These are phyloP conservation scores for Lophotis ruficrista DNA, from an alignment of 2,113 vertebrate species.

Conservation along the genomic window DNA sequence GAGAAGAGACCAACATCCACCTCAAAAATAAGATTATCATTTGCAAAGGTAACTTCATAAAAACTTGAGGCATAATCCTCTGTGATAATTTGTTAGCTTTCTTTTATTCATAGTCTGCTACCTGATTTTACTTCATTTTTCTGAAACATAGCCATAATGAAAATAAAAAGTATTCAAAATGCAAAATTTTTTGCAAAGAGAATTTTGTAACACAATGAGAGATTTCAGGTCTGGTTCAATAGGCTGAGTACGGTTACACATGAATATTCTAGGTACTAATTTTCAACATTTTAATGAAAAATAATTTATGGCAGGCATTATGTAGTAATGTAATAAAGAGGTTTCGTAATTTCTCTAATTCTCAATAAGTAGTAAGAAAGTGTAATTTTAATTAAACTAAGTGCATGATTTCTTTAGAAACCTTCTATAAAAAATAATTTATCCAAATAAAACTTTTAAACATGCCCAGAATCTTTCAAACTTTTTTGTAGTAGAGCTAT, in stretches of 20 bases:
- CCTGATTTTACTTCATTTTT: neutral
- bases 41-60: neutral
- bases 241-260: neutral
- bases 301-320: neutral
- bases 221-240: neutral
- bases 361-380: neutral
- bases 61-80: neutral
- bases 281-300: neutral
- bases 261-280: neutral
- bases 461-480: neutral
- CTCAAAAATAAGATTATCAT: neutral
- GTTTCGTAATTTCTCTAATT: neutral
- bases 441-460: neutral
- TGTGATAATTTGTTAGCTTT: neutral
- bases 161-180: neutral
- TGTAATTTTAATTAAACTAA: slow-evolving; percentile 17
- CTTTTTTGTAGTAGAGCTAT: neutral
- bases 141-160: neutral
- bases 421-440: neutral
- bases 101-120: neutral
- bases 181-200: neutral
- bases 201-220: neutral
- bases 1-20: too few relatives aligned
- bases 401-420: neutral
- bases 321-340: neutral